Base-by-base conservation (phyloP, 2,888 invertebrate species). In the Pollenia griseotomentosa region DNA sequence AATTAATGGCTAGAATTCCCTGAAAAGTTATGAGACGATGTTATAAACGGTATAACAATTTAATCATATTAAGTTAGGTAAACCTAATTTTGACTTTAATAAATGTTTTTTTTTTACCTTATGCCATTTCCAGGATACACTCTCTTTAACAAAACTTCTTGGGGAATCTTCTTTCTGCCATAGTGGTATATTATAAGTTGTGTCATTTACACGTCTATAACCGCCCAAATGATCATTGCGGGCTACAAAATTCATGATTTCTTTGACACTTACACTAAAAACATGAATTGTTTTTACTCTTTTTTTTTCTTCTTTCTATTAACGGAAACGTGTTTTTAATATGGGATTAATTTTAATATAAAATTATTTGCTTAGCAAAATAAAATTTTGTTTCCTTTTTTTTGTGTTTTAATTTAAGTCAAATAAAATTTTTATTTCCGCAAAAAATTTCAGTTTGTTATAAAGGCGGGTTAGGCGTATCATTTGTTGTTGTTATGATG, bases 191-290 rank as follows among this genome's bases (percentile, higher is more conserved):
- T 89, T 90, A 86, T 90, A 90, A 23, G 89, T 89, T 63, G 70
- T 81, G 19, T 89, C 90, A 88, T 92, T 90, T 53, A 91, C 92
- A 84, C 91, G 91, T 48, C 90, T 91, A 90, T 93, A 92, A 77
- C 92, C 92, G 89, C 90, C 90, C 82, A 92, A 89, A 90, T 92
- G 90, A 89, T 93, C 91, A 90, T 91, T 91, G 73, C 90, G 90
- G 42, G 91, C 92, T 88, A 93, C 90, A 86, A 93, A 91, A 91
- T 92, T 92, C 93, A 93, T 93, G 88, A 89, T 91, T 89, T 63
- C 33, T 23, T 59, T 59, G 48, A 77, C 23, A 59, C 66, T 57
- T 59, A 11, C 55, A 46, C 59, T 33, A 16, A 44, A 53, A 14
- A 42, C 44, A 33, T 2, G 14, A 59, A 68, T 19, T 53, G 48